phyloP scores from a whole-genome alignment of 2,113 vertebrate species.

The Danionella cerebrum region DNA sequence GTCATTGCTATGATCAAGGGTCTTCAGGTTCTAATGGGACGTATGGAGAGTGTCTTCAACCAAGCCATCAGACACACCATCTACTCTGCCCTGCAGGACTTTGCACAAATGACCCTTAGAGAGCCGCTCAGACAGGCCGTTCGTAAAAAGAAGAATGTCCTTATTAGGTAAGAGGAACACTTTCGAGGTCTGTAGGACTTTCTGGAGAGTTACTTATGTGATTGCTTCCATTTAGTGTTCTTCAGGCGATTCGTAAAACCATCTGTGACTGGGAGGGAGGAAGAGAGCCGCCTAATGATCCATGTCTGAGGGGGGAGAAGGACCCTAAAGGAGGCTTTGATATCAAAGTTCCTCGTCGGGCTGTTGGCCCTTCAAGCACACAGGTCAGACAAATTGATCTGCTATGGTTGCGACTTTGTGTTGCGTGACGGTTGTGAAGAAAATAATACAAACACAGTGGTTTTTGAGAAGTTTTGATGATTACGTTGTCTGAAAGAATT shows the following conservation, averaged over 20 bases:
- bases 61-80: conserved; percentile 98
- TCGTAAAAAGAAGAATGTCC: conserved; percentile 96
- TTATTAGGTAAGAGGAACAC: conserved; percentile 76
- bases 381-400: conserved; percentile 73
- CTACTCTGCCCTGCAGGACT: conserved; percentile 95
- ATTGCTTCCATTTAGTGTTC: conserved; percentile 66
- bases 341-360: conserved; percentile 94
- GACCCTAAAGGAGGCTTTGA: conserved; percentile 98
- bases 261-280: conserved; percentile 98
- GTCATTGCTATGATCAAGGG: conserved; percentile 99
- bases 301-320: conserved; percentile 94
- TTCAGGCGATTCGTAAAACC: conserved; percentile 96
- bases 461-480: no score
- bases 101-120: conserved; percentile 88
- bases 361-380: conserved; percentile 96
- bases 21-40: conserved; percentile 94
- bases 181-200: no score
- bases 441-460: no score
- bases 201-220: neutral
- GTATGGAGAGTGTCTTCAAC: conserved; percentile 98
- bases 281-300: conserved; percentile 93
- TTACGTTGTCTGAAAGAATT: no score
- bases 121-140: conserved; percentile 93
- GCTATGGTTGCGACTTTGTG: no score
- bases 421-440: no score